Conservation (phyloP, 2,113 vertebrate genomes). For the Paradoxurus hermaphroditus region DNA sequence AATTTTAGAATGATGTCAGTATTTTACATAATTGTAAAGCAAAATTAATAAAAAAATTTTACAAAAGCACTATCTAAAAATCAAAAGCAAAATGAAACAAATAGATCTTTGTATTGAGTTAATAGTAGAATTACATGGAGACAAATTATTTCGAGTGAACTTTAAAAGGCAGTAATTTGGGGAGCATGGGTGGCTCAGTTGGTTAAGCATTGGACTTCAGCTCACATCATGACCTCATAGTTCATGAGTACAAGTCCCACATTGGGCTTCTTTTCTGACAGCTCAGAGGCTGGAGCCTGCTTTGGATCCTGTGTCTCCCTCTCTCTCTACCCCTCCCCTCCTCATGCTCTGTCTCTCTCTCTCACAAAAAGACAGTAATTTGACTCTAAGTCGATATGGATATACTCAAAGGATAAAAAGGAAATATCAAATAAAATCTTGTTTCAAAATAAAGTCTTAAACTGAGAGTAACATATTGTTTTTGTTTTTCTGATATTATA, state of each 20-base stretch:
- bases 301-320: not conserved
- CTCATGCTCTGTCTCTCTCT: not conserved
- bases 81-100: conserved; percentile 22
- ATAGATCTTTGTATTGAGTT: not conserved
- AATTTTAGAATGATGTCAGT: not conserved
- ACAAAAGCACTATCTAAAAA: not conserved
- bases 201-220: not conserved
- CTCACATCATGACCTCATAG: not conserved
- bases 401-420: not conserved
- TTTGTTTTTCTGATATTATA: conserved; percentile 7
- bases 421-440: not conserved
- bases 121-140: not conserved
- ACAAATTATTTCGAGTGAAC: conserved; percentile 24
- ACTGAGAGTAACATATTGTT: not conserved
- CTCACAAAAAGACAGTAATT: not conserved
- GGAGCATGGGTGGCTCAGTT: not conserved
- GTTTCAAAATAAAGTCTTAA: not conserved
- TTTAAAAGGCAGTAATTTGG: not conserved
- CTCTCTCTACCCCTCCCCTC: not conserved
- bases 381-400: not conserved
- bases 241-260: not conserved
- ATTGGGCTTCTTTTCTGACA: not conserved
- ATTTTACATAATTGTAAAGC: conserved; percentile 17
- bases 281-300: not conserved
- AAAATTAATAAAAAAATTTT: not conserved